These are phyloP conservation scores for Neosilurus mollespiculum DNA, from an alignment of 2,797 vertebrate genomes.

Conservation along the genomic window DNA sequence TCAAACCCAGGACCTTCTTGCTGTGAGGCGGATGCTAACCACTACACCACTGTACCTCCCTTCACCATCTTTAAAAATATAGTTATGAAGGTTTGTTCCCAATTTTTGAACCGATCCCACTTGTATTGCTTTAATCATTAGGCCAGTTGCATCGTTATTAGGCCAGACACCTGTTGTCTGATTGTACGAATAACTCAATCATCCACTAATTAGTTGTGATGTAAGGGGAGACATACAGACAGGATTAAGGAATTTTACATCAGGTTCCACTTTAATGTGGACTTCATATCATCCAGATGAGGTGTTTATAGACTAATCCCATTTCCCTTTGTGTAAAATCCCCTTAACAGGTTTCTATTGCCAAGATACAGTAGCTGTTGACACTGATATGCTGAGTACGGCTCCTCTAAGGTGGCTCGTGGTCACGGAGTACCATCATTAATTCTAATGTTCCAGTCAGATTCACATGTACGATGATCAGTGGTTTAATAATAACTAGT, in stretches of 20 bases:
- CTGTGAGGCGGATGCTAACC: too few species aligned
- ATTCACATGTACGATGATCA: background rate
- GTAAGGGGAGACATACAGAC: background rate
- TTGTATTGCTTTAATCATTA: conserved; percentile 21
- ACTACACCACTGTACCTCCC: too few species aligned
- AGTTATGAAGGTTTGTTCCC: background rate
- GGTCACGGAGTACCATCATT: conserved; percentile 30
- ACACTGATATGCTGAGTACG: conserved; percentile 12
- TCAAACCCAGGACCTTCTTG: too few species aligned
- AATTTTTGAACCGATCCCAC: background rate
- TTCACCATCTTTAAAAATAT: background rate
- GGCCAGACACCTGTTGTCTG: background rate
- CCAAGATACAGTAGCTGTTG: conserved; percentile 2
- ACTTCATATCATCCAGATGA: background rate
- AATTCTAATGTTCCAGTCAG: conserved; percentile 32
- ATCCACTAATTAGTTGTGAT: background rate
- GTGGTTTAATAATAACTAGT: conserved; percentile 25
- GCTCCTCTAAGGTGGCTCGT: conserved; percentile 18
- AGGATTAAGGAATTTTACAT: background rate
- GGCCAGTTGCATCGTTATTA: background rate
- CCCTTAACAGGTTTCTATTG: conserved; percentile 18
- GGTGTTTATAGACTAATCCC: background rate
- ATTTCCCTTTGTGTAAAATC: background rate
- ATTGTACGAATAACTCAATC: background rate
- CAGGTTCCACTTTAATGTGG: conserved; percentile 8